Conservation (phyloP, 2,797 vertebrate genomes). For the Parotocinclus haroldoi region DNA sequence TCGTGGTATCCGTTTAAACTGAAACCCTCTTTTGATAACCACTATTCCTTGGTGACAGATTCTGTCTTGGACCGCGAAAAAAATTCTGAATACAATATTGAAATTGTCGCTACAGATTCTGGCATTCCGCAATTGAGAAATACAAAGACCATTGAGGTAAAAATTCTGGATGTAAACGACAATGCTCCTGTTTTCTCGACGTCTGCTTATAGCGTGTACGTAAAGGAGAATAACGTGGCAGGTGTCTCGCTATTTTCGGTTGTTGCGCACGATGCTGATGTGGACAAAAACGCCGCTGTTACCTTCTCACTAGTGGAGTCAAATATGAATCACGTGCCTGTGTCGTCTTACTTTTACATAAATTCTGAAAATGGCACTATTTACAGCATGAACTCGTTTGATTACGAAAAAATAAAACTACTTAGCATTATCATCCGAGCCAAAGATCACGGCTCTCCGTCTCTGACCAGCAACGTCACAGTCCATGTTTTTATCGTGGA, state of each 20-base stretch:
- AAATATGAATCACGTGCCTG: conserved; percentile 57
- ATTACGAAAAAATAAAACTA: conserved; percentile 65
- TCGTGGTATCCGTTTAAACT: conserved; percentile 30
- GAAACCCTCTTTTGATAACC: conserved; percentile 29
- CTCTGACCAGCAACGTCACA: conserved; percentile 64
- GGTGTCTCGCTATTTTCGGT: conserved; percentile 75
- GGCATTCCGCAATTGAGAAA: conserved; percentile 28
- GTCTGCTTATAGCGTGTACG: conserved; percentile 26
- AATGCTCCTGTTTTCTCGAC: conserved; percentile 36
- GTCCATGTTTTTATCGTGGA: conserved; percentile 71
- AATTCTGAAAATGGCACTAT: conserved; percentile 70
- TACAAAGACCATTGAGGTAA: conserved; percentile 1
- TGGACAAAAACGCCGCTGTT: conserved; percentile 45
- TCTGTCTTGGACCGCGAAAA: conserved; percentile 30
- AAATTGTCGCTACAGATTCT: conserved; percentile 34
- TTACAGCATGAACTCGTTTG: conserved; percentile 61
- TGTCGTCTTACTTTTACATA: conserved; percentile 69
- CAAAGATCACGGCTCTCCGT: conserved; percentile 65
- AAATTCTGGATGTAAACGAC: conserved; percentile 42
- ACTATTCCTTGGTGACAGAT: conserved; percentile 42
- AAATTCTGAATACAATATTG: conserved; percentile 28
- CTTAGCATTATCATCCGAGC: conserved; percentile 67
- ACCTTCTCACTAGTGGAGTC: conserved; percentile 65
- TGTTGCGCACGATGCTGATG: conserved; percentile 71
- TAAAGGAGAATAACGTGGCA: conserved; percentile 50